A percentile compares a stretch with the other conserved stretches of the same genome.
These are phyloP conservation scores for Peromyscus attwateri DNA, from an alignment of 2,797 vertebrate species.

Conservation along the genomic window DNA sequence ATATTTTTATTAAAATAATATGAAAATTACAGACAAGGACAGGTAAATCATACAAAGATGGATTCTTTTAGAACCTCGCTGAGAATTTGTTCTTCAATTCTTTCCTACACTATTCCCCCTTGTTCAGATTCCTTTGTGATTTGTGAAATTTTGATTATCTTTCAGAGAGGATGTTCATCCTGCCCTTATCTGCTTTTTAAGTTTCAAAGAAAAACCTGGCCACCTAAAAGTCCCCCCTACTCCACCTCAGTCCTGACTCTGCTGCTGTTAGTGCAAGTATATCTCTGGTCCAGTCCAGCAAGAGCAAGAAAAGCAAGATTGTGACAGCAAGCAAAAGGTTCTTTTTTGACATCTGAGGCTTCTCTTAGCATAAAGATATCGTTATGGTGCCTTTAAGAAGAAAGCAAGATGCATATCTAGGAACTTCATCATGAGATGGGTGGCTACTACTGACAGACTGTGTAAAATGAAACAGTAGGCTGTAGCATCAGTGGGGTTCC, in stretches of 20 bases:
- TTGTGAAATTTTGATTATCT: neutral
- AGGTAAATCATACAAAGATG: neutral
- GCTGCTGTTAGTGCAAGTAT: neutral
- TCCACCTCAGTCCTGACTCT: neutral
- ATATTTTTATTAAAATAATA: conserved; percentile 43
- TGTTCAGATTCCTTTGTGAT: neutral
- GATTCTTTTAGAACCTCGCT: neutral
- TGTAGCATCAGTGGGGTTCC: neutral
- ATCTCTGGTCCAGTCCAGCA: neutral
- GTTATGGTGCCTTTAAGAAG: neutral
- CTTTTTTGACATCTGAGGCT: neutral
- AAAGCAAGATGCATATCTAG: neutral
- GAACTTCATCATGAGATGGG: neutral
- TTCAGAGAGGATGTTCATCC: neutral
- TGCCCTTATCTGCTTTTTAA: neutral
- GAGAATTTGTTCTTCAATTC: neutral
- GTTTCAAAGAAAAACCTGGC: neutral
- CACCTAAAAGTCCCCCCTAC: too few relatives aligned
- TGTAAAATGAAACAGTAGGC: neutral
- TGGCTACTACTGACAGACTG: neutral
- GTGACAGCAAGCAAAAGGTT: neutral
- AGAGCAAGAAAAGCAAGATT: neutral
- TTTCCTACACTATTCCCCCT: neutral
- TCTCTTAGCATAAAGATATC: neutral
- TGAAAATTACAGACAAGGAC: neutral